These are phyloP conservation scores for Smutsia gigantea DNA, from an alignment of 2,797 vertebrate species.

Conservation along the genomic window DNA sequence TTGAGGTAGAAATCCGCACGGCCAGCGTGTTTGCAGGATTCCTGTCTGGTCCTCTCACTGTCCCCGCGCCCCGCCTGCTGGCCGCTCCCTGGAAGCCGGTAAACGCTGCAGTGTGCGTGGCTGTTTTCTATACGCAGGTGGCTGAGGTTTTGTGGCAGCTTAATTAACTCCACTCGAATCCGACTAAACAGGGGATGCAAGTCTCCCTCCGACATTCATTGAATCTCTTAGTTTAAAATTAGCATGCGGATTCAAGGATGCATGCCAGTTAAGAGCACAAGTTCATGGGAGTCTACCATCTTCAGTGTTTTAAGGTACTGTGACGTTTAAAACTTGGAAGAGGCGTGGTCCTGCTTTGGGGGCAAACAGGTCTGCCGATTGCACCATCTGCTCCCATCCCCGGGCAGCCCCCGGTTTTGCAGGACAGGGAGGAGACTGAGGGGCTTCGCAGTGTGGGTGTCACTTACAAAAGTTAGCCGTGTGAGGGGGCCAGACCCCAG, in stretches of 20 bases:
- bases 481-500: background rate
- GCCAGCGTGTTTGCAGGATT: background rate
- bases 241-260: background rate
- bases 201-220: background rate
- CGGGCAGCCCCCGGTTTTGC: background rate
- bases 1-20: background rate
- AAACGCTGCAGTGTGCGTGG: no score
- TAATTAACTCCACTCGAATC: background rate
- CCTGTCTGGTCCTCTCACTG: background rate
- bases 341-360: background rate
- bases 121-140: background rate
- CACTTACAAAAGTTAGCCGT: background rate
- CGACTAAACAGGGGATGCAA: background rate
- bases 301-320: background rate
- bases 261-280: accelerated
- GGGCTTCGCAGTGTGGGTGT: background rate
- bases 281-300: background rate
- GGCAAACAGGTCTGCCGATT: background rate
- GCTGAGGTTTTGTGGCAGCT: background rate
- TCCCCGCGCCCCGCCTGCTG: background rate
- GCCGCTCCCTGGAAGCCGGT: background rate
- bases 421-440: background rate
- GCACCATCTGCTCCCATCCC: background rate
- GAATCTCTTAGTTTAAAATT: background rate
- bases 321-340: background rate